phyloP scores from a whole-genome alignment of 2,888 invertebrate species.

The Drosophila meridiana region DNA sequence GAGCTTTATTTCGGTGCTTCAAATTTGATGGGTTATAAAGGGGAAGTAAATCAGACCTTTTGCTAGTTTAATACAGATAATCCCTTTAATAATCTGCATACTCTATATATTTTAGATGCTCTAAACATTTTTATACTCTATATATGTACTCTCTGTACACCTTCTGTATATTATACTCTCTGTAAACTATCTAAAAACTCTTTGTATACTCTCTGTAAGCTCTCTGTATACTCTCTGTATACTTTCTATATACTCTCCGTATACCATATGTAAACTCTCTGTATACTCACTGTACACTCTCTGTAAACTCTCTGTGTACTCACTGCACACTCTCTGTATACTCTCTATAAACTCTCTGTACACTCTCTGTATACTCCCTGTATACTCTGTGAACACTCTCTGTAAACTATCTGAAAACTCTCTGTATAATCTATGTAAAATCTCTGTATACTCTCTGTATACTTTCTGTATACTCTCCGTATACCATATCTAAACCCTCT shows the following conservation, averaged over 20 bases:
- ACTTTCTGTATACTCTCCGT: not conserved
- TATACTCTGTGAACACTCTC: not conserved
- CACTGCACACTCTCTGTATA: not conserved
- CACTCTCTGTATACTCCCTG: not conserved
- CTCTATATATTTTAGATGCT: not conserved
- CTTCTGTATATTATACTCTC: not conserved
- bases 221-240: not conserved
- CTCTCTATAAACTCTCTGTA: no score
- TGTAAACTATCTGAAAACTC: not conserved
- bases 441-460: not conserved
- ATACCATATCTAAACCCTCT: not conserved
- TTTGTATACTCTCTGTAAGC: not conserved
- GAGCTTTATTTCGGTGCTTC: not conserved
- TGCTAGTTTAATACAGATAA: not conserved
- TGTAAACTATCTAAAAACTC: not conserved
- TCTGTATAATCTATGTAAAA: not conserved
- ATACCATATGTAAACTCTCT: not conserved
- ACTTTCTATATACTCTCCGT: no score
- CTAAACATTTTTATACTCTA: not conserved
- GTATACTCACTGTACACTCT: not conserved
- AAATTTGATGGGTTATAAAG: constrained; percentile 2
- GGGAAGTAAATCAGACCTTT: not conserved
- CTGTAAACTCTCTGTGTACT: not conserved
- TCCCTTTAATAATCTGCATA: not conserved
- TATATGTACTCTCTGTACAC: not conserved